Evolutionary conservation across 2,113 vertebrate genomes (phyloP).

Genomic region (Planiliza haematocheilus): DNA sequence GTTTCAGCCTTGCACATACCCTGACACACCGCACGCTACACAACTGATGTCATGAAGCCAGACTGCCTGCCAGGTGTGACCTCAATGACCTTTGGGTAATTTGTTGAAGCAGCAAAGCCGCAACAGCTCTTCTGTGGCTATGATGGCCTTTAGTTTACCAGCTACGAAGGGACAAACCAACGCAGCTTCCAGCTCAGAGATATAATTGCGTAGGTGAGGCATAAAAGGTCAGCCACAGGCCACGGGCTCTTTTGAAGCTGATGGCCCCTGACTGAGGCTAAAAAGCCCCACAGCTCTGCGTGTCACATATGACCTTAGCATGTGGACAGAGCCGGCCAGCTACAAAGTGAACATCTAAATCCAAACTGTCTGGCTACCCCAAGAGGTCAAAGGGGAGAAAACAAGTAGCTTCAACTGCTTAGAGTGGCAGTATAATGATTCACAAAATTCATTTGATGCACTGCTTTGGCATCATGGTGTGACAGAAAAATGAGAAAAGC

Average conservation of each 20-base stretch:
- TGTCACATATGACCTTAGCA: conserved; percentile 54
- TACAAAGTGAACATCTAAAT: conserved; percentile 45
- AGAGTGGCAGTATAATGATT: not conserved
- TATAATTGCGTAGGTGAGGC: conserved; percentile 18
- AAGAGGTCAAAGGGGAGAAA: conserved; percentile 34
- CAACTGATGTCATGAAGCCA: conserved; percentile 25
- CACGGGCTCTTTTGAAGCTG: conserved; percentile 59
- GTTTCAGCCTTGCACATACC: conserved; percentile 9
- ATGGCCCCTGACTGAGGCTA: conserved; percentile 51
- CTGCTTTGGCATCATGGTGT: not conserved
- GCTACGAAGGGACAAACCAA: conserved; percentile 5
- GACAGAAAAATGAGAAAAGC: not conserved
- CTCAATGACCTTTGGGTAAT: conserved; percentile 58
- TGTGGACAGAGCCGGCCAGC: conserved; percentile 20
- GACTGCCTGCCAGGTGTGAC: conserved; percentile 46
- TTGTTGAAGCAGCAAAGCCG: conserved; percentile 42
- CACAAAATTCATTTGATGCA: not conserved
- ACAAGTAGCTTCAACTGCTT: not conserved
- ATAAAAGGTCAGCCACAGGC: conserved; percentile 53
- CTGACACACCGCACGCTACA: conserved; percentile 4
- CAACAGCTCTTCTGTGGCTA: conserved; percentile 46
- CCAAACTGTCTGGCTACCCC: conserved; percentile 4
- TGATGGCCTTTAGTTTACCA: conserved; percentile 40
- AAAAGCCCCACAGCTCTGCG: conserved; percentile 38
- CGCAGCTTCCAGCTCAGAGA: conserved; percentile 26